Conservation (phyloP, 2,888 invertebrate species). For the Agonopterix subpropinquella region DNA sequence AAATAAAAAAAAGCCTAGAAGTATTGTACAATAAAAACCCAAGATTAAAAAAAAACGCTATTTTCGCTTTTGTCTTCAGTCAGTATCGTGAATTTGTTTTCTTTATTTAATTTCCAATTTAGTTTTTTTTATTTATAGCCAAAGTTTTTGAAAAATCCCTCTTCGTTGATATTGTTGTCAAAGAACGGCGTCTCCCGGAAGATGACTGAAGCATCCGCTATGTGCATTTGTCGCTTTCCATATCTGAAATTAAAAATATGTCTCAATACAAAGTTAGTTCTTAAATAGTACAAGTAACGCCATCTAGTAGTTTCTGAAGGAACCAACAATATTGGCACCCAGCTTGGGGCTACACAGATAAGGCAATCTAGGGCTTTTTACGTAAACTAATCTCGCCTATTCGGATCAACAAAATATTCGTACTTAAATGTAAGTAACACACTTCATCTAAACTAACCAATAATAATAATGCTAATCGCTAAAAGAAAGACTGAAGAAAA, state of each 20-base stretch:
- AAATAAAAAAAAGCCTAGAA: constrained; percentile 2
- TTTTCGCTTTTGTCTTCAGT: background rate
- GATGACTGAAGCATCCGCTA: constrained; percentile 62
- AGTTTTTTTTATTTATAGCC: constrained; percentile 44
- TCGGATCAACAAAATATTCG: no score
- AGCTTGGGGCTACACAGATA: no score
- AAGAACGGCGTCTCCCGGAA: constrained; percentile 60
- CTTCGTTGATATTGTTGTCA: constrained; percentile 46
- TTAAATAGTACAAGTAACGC: no score
- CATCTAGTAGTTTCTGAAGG: no score
- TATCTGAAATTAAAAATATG: constrained; percentile 43
- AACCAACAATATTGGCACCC: no score
- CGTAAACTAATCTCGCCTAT: no score
- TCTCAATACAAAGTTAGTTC: no score
- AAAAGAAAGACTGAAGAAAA: background rate
- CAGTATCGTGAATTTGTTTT: background rate
- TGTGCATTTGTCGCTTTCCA: constrained; percentile 65
- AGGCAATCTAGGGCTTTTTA: no score
- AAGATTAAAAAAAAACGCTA: constrained; percentile 4
- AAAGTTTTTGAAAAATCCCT: constrained; percentile 48
- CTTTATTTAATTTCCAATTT: background rate
- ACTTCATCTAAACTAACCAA: no score
- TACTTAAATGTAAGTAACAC: no score
- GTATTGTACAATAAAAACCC: background rate
- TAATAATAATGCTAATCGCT: no score